Base-by-base conservation (phyloP, 1,140 invertebrate genomes). In the Nasonia vitripennis region DNA sequence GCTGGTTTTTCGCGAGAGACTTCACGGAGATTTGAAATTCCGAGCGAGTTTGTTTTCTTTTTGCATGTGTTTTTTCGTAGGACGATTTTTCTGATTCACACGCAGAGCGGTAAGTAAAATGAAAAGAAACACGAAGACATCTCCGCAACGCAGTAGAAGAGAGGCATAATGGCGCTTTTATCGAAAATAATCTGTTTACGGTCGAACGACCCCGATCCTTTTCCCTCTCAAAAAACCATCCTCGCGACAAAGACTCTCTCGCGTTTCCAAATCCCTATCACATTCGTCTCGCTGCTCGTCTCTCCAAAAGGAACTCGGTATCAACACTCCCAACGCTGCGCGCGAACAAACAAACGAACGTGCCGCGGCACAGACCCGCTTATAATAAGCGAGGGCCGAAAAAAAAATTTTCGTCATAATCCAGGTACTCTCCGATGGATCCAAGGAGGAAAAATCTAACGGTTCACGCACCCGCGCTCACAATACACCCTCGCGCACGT, bases 331-430 rank as follows among this genome's bases (percentile, higher is more conserved):
- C 17, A 14, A 62, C 9, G 6, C 70, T 45, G 6, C 70, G 37
- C 73, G 73, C 73, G 73, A 75, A 75, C 73, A 75, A 78, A 78
- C 23, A 31, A 78, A 78, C n/a, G 7, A 51, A 78, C 75, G 73
- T 74, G 73, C 27, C 14, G 10, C 27, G n/a, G 73, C 73, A 74
- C 10, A 74, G 17, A 9, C 14, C 55, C 55, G 17, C 4, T 37
- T 41, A 20, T 41, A 74, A 74, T 74, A 27, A 74, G 14, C 12
- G 10, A 12, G 23, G 41, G 4, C 2, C 31, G 34, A 34, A 41
- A 20, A 41, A 7, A 74, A 74, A 74, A 74, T 20, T 37, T 71
- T 75, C 37, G 45, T 74, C 34, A 10, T 31, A 51, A 78, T 78
- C 75, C 75, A 78, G 45, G 45, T 48, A 77, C 14, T 14, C 74